These are phyloP conservation scores for Manis javanica DNA, from an alignment of 2,797 vertebrate genomes.

Conservation along the genomic window DNA sequence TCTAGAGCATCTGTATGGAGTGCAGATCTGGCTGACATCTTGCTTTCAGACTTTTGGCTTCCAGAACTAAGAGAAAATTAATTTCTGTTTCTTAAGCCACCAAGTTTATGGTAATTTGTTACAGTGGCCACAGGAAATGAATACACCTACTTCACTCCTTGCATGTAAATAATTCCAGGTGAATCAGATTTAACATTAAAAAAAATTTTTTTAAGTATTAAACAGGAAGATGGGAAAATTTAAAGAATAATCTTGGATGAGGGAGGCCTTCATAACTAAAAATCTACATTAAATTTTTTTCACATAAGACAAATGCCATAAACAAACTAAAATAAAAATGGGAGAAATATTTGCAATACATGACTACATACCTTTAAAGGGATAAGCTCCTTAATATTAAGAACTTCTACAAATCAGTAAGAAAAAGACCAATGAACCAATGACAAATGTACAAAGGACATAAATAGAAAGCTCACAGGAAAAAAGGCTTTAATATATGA, in stretches of 20 bases:
- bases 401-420: neutral
- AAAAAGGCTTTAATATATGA: neutral
- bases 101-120: neutral
- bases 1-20: neutral
- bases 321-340: conserved; percentile 21
- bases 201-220: neutral
- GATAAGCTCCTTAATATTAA: conserved; percentile 26
- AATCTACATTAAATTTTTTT: neutral
- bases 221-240: neutral
- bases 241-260: neutral
- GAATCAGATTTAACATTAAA: neutral
- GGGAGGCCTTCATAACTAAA: neutral
- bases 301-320: neutral
- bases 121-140: neutral
- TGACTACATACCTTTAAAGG: neutral
- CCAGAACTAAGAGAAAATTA: neutral
- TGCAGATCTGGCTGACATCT: neutral
- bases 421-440: neutral
- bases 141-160: neutral
- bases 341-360: neutral
- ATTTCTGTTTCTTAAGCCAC: neutral
- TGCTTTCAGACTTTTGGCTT: neutral
- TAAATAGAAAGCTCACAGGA: neutral
- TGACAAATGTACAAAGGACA: neutral
- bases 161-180: neutral